Percentiles rank a stretch among this genome's conserved stretches.
Conservation (phyloP, 2,113 vertebrate species). For the Mormyrus lacerda region DNA sequence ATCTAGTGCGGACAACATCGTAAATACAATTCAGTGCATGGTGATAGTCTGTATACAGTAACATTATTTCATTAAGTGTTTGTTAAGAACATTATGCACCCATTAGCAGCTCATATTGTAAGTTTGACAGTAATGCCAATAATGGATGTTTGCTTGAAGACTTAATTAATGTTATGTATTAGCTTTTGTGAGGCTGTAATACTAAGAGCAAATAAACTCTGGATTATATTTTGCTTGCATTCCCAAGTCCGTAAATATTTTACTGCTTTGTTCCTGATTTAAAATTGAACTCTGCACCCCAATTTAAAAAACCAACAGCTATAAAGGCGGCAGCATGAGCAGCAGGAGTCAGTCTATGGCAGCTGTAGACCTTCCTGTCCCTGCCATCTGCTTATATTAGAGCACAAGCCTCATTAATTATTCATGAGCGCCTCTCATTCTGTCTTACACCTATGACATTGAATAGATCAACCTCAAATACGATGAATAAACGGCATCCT, state of each 20-base stretch:
- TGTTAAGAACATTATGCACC: neutral
- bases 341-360: neutral
- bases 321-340: neutral
- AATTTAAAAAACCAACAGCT: neutral
- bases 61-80: neutral
- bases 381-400: constrained; percentile 36
- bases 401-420: constrained; percentile 44
- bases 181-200: neutral
- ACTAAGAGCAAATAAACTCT: neutral
- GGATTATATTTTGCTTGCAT: neutral
- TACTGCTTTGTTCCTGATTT: constrained; percentile 4
- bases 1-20: neutral
- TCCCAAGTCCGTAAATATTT: neutral
- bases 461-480: constrained; percentile 35
- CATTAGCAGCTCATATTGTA: neutral
- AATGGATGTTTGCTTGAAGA: neutral
- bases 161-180: neutral
- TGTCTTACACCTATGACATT: constrained; percentile 39
- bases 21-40: neutral
- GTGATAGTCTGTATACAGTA: neutral
- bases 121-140: neutral
- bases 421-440: constrained; percentile 34
- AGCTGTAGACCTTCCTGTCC: constrained; percentile 42
- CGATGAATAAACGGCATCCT: constrained; percentile 27
- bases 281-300: constrained; percentile 7